Conservation (phyloP, 1,140 invertebrate genomes). For the Neodiprion virginianus region DNA sequence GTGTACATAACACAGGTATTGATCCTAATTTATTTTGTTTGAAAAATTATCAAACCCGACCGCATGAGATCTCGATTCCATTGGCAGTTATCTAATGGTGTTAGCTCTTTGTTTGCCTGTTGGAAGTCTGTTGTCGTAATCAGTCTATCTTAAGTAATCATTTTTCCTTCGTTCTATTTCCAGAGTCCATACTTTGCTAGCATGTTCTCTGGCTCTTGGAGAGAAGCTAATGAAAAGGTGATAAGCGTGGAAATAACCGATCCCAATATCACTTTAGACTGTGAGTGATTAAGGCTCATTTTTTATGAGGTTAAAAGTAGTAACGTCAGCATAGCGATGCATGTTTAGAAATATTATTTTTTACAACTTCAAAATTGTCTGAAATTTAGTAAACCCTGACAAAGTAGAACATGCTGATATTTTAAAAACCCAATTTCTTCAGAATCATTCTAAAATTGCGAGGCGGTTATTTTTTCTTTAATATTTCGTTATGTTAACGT, state of each 20-base stretch:
- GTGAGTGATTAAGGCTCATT: slow-evolving; percentile 55
- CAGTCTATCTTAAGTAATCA: slow-evolving; percentile 18
- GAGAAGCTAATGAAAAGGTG: slow-evolving; percentile 72
- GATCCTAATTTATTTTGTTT: neutral
- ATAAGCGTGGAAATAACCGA: slow-evolving; percentile 78
- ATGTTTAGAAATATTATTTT: slow-evolving; percentile 7
- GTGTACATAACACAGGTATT: slow-evolving; percentile 76
- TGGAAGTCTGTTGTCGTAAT: no score
- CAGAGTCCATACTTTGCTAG: slow-evolving; percentile 83
- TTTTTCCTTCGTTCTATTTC: slow-evolving; percentile 39
- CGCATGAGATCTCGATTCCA: neutral
- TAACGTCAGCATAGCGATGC: no score
- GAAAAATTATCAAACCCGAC: neutral
- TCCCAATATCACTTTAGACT: slow-evolving; percentile 74
- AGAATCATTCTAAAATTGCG: no score
- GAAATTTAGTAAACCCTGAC: no score
- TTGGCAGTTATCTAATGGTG: neutral
- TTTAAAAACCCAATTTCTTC: neutral
- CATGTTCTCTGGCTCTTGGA: slow-evolving; percentile 86
- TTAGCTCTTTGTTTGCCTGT: neutral
- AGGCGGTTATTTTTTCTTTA: no score
- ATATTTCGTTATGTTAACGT: no score
- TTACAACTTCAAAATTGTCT: neutral
- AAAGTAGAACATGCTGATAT: neutral
- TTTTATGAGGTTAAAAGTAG: neutral